phyloP scores from a whole-genome alignment of 2,888 invertebrate genomes.

The Limnephilus lunatus region DNA sequence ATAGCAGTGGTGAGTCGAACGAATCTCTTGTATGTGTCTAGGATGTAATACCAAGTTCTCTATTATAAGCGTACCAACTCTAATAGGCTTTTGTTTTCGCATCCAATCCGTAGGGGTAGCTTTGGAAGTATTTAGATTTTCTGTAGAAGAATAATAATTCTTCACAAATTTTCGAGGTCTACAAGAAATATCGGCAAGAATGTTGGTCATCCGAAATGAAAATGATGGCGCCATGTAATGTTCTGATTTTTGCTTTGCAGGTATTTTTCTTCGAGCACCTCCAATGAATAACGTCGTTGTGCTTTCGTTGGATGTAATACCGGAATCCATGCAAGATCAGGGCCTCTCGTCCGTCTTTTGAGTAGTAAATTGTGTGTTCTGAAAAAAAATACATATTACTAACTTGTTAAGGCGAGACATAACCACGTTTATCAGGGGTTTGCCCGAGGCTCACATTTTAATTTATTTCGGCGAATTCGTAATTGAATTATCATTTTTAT shows the following conservation, averaged over 20 bases:
- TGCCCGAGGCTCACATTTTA: no score
- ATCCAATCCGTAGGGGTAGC: no score
- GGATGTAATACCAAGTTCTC: no score
- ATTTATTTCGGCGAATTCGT: no score
- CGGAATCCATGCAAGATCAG: background rate
- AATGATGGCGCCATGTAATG: background rate
- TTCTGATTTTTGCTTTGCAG: background rate
- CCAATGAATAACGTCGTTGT: background rate
- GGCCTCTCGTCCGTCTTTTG: background rate
- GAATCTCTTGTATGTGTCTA: no score
- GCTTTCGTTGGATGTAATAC: background rate
- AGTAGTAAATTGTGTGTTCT: background rate
- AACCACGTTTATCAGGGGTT: no score
- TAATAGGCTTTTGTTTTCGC: no score
- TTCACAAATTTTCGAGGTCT: background rate
- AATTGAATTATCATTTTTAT: no score
- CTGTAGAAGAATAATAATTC: no score
- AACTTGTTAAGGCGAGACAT: no score
- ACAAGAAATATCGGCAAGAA: background rate
- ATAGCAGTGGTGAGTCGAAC: background rate
- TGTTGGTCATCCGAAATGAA: background rate
- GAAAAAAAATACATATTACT: background rate
- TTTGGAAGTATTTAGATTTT: no score
- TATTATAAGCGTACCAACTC: no score
- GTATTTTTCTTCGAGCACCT: slow-evolving; percentile 8